Percentiles rank a stretch among this genome's conserved stretches.
These are phyloP conservation scores for Sarcophaga carnaria DNA, from an alignment of 2,888 invertebrate species.

Conservation along the genomic window DNA sequence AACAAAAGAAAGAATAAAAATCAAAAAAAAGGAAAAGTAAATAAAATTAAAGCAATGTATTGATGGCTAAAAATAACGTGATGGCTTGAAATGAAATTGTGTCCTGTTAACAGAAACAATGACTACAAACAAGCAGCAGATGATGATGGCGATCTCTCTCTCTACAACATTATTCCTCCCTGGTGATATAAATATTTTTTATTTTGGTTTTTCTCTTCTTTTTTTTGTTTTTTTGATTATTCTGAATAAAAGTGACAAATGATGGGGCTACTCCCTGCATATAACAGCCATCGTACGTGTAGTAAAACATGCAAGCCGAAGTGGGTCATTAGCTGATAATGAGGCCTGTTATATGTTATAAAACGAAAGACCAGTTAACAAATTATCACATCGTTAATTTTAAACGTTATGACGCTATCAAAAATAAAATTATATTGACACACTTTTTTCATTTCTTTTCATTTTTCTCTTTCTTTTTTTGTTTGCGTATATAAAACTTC, in stretches of 20 bases:
- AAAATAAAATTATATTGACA: conserved; percentile 25
- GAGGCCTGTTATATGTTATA: conserved; percentile 33
- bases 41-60: conserved; percentile 15
- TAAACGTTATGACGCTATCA: conserved; percentile 20
- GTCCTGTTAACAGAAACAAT: conserved; percentile 45
- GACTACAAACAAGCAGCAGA: conserved; percentile 26
- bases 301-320: neutral
- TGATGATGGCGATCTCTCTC: conserved; percentile 2
- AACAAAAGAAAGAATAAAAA: conserved; percentile 20
- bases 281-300: neutral
- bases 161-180: conserved; percentile 38
- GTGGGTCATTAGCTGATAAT: conserved; percentile 45
- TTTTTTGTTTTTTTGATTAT: conserved; percentile 18
- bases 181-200: conserved; percentile 61
- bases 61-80: conserved; percentile 53
- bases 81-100: conserved; percentile 52
- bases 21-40: neutral
- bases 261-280: neutral
- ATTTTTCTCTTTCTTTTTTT: neutral
- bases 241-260: conserved; percentile 36
- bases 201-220: conserved; percentile 22
- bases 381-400: conserved; percentile 63
- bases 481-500: neutral
- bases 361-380: conserved; percentile 55
- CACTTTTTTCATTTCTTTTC: neutral